Base-by-base conservation (phyloP, 2,888 invertebrate species). In the Parnassius smintheus region DNA sequence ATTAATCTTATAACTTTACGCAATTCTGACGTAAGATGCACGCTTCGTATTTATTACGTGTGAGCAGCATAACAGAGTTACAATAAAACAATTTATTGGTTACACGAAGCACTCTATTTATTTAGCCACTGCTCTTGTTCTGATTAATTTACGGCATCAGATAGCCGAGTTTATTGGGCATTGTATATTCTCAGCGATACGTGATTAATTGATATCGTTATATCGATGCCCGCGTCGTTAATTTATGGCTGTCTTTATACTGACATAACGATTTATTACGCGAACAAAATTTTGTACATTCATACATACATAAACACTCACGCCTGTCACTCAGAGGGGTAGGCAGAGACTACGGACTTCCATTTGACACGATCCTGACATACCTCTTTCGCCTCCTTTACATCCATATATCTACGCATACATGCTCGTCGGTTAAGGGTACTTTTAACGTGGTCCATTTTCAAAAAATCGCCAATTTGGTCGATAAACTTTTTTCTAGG, bases 61-160 rank as follows among this genome's bases (percentile, higher is more conserved):
- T 49, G 44, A 55, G 49, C 49, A 11, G 42, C 46, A 22, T 25
- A 61, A 18, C 18, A 18, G 18, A 18, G 18, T 35, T 35, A 7
- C 35, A 35, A 55, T 55, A 25, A 55, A 55, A 50, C 44, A 61
- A 55, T 50, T 55, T 55, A 61, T 60, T 60, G 44, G 44, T 61
- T 25, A 44, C 9, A 49, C 18, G 50, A 49, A 60, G 44, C 48
- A 25, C 42, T 3, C 49, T 49, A 50, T 55, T 55, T 54, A 55
- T 61, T 55, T 25, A 61, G 50, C 50, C 54, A 55, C 50, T 44
- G 49, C 55, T 60, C 41, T 49, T 55, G 49, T 55, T n/a, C 55
- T 61, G 55, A 61, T 61, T 61, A 55, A 61, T 61, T 61, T 61
- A 61, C 60, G 44, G 60, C 55, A 61, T 61, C 60, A 55, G 60